Evolutionary conservation across 1,140 invertebrate species (phyloP).

Genomic region (Conus betulinus): DNA sequence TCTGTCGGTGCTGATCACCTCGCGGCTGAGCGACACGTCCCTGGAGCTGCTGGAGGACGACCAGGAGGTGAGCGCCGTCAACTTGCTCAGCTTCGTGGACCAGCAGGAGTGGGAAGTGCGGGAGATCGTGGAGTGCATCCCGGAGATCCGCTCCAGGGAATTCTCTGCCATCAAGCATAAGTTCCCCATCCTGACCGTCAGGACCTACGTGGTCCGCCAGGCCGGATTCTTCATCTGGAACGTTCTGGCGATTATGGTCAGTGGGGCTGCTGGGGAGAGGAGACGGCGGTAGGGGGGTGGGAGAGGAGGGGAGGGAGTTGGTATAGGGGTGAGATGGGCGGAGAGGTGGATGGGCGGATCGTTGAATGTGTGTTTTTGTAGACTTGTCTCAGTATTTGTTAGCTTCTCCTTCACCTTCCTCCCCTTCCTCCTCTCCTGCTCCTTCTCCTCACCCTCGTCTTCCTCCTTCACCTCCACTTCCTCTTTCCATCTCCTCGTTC

Average conservation of each 20-base stretch:
- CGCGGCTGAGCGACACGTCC: slow-evolving; percentile 53
- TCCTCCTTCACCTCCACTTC: too few species aligned
- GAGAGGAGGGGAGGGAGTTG: too few species aligned
- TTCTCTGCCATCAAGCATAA: slow-evolving; percentile 48
- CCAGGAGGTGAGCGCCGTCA: slow-evolving; percentile 63
- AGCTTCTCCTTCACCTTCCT: too few species aligned
- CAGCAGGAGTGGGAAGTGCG: slow-evolving; percentile 68
- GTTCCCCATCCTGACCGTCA: slow-evolving; percentile 47
- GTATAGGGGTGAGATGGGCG: too few species aligned
- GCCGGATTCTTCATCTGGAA: slow-evolving; percentile 58
- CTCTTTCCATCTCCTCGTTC: too few species aligned
- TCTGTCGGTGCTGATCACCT: slow-evolving; percentile 64
- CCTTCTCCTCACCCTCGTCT: too few species aligned
- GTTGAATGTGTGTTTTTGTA: not conserved
- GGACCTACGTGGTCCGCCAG: slow-evolving; percentile 46
- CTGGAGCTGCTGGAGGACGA: slow-evolving; percentile 65
- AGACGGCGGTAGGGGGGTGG: not conserved
- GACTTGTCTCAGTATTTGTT: not conserved
- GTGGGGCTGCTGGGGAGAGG: not conserved
- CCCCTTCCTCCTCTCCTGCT: too few species aligned
- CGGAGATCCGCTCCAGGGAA: slow-evolving; percentile 47
- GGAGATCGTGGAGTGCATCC: slow-evolving; percentile 56
- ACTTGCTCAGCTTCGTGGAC: slow-evolving; percentile 67
- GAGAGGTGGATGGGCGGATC: not conserved
- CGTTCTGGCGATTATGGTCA: slow-evolving; percentile 54